A percentile compares a stretch with the other conserved stretches of the same genome.
Conservation (phyloP, 1,140 invertebrate genomes). For the Ditylenchus dipsaci region DNA sequence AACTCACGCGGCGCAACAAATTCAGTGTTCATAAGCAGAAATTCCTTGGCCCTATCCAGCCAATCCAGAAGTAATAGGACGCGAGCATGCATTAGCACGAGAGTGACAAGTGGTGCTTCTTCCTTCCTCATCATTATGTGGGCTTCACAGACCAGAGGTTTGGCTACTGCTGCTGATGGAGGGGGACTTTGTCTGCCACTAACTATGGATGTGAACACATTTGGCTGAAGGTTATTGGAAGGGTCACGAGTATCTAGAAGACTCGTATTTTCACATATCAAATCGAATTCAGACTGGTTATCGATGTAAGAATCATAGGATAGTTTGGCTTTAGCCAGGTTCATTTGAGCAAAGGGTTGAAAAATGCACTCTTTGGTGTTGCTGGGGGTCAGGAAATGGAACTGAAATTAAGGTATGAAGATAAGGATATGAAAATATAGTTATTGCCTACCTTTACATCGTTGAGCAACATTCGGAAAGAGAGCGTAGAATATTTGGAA, state of each 20-base stretch:
- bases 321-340: constrained; percentile 42
- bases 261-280: constrained; percentile 47
- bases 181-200: constrained; percentile 1
- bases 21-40: constrained; percentile 64
- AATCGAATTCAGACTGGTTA: constrained; percentile 46
- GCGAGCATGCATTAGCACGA: constrained; percentile 89
- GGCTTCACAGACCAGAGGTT: constrained; percentile 42
- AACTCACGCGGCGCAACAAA: constrained; percentile 52
- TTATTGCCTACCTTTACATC: constrained; percentile 31
- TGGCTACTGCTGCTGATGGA: neutral
- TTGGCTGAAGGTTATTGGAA: constrained; percentile 65
- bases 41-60: constrained; percentile 79
- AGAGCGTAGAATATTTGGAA: constrained; percentile 43
- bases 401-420: no score
- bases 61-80: constrained; percentile 88
- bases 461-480: constrained; percentile 41
- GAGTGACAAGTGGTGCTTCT: constrained; percentile 65
- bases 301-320: constrained; percentile 49
- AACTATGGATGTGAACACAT: constrained; percentile 53
- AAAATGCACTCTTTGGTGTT: neutral
- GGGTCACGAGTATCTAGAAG: constrained; percentile 11
- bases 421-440: no score
- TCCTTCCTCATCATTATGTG: constrained; percentile 52
- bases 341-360: constrained; percentile 37
- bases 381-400: constrained; percentile 26